Evolutionary conservation across 2,113 vertebrate genomes (phyloP).

Genomic region (Leiothrix lutea): DNA sequence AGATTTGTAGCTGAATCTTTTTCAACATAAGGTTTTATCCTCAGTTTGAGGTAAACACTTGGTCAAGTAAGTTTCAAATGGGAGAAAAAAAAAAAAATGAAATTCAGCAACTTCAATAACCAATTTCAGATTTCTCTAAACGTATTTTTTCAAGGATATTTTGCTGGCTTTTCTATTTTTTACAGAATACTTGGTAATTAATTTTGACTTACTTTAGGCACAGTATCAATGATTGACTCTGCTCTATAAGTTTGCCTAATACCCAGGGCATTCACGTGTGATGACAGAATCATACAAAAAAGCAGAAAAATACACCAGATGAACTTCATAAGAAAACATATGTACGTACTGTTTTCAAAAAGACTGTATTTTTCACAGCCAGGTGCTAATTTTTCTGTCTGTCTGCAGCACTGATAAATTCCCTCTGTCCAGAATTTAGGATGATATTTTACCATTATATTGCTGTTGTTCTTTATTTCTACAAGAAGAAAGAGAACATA

Average conservation of each 20-base stretch:
- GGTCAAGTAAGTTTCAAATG: not conserved
- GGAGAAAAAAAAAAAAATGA: not conserved
- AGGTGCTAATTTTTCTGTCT: conserved; percentile 88
- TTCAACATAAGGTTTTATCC: not conserved
- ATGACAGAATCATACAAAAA: not conserved
- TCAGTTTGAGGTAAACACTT: not conserved
- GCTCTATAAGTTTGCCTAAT: not conserved
- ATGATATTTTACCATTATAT: conserved; percentile 88
- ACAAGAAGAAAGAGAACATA: not conserved
- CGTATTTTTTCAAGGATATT: not conserved
- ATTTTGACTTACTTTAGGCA: not conserved
- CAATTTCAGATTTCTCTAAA: not conserved
- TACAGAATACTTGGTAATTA: not conserved
- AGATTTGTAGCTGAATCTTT: not conserved
- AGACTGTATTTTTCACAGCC: conserved; percentile 93
- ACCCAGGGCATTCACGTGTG: not conserved
- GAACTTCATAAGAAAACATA: not conserved
- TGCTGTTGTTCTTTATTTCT: conserved; percentile 89
- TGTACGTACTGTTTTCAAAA: conserved; percentile 84
- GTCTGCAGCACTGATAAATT: conserved; percentile 90
- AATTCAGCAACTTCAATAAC: not conserved
- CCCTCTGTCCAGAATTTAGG: conserved; percentile 94
- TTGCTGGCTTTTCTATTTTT: not conserved
- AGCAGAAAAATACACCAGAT: not conserved
- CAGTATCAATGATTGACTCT: not conserved